These are phyloP conservation scores for Pemphredon lugubris DNA, from an alignment of 2,888 invertebrate species.

Conservation along the genomic window DNA sequence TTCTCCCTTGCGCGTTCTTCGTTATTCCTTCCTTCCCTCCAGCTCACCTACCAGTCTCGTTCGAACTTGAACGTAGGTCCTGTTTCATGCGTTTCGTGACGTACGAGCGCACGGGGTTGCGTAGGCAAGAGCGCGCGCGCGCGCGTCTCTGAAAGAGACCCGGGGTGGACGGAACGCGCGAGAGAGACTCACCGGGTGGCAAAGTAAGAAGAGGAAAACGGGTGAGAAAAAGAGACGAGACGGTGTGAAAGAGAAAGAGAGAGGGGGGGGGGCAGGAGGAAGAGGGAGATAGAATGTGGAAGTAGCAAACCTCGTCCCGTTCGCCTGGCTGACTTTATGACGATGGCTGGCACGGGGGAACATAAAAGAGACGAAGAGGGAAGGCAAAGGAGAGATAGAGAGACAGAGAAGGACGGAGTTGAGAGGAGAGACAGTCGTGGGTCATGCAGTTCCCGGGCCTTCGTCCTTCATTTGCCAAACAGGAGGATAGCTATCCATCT, in stretches of 20 bases:
- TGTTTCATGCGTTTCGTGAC: conserved; percentile 51
- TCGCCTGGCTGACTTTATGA: conserved; percentile 79
- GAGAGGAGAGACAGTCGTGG: conserved; percentile 45
- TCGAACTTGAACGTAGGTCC: conserved; percentile 44
- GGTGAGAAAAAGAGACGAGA: conserved; percentile 17
- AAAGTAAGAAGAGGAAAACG: background rate
- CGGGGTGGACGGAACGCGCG: background rate
- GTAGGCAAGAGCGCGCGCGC: conserved; percentile 12
- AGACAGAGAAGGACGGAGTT: conserved; percentile 33
- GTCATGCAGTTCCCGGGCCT: conserved; percentile 54
- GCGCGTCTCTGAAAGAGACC: conserved; percentile 2
- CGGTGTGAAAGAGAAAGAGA: background rate
- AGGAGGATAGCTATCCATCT: conserved; percentile 62
- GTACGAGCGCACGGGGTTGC: conserved; percentile 14
- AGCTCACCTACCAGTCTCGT: conserved; percentile 17
- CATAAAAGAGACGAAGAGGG: conserved; percentile 66
- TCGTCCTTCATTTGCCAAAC: conserved; percentile 69
- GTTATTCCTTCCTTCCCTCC: conserved; percentile 18
- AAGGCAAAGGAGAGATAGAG: conserved; percentile 15
- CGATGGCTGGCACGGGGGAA: conserved; percentile 73
- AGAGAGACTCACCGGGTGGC: background rate
- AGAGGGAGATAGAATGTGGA: conserved; percentile 26
- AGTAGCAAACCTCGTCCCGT: conserved; percentile 68
- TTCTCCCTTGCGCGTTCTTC: background rate
- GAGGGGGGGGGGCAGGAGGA: conserved; percentile 7